Base-by-base conservation (phyloP, 1,140 invertebrate species). In the Harpegnathos saltator region DNA sequence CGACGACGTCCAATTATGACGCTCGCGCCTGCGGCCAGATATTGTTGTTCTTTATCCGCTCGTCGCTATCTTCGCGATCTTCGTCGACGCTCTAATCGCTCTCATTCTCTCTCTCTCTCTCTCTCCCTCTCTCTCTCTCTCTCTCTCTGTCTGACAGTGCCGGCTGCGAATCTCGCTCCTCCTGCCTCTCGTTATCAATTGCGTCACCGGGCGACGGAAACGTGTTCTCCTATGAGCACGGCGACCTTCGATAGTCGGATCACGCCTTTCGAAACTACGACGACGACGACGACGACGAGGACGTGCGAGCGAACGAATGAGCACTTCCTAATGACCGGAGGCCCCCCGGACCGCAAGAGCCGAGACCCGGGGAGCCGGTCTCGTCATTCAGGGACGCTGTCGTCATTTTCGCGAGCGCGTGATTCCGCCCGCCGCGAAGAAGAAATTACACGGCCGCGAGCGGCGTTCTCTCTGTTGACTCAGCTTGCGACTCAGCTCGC, bases 381-480 rank as follows among this genome's bases (percentile, higher is more conserved):
- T n/a, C n/a, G 19, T 38, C 62, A 4, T 38, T 50, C 74, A 78
- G 62, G 63, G 63, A 44, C 75, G 22, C 22, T 26, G 50, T 48
- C 75, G 65, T 80, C 65, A 58, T 80, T 56, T 29, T 71, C 17
- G 61, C 58, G 59, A 52, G 12, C 33, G 19, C 66, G 38, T 71
- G 80, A 63, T 77, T 74, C 72, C 19, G 66, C 38, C 61, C 71
- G 11, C 19, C n/a, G 56, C 17, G 19, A 68, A 68, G 54, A 68
- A 68, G 54, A 84, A 84, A 85, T 81, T 59, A 85, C 26, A 29
- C 50, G 52, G 24, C 15, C 17, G 14, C 50, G 1, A 62, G 22
- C 29, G 52, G 26, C 50, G 38, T 44, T 3, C 59, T 3, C 59
- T 71, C 50, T 87, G 65, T 87, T 87, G 80, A 87, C 52, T 77